Evolutionary conservation across 92 coral and sea anemone species (phyloP).

Genomic region (Muricea muricata): DNA sequence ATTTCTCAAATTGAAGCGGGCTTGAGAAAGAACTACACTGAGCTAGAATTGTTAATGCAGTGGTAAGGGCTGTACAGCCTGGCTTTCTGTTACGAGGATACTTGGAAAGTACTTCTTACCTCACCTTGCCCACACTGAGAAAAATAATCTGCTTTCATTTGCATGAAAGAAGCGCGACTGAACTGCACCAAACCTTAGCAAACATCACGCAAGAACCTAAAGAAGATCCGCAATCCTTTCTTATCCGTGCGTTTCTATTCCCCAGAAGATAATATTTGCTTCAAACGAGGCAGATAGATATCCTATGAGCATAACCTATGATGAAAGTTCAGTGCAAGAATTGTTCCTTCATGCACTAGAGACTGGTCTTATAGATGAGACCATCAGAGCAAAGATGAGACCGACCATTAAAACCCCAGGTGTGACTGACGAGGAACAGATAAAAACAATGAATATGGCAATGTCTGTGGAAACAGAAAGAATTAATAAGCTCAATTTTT

Average conservation of each 20-base stretch:
- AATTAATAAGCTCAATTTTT: background rate
- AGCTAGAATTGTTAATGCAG: conserved; percentile 58
- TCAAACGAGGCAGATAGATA: conserved; percentile 57
- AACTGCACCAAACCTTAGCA: conserved; percentile 58
- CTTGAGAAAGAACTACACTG: conserved; percentile 49
- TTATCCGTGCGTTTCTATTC: conserved; percentile 61
- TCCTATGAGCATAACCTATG: conserved; percentile 67
- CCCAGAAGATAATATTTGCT: conserved; percentile 56
- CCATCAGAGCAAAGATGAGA: conserved; percentile 65
- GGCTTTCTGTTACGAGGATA: conserved; percentile 65
- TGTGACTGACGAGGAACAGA: conserved; percentile 50
- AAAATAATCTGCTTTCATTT: conserved; percentile 66
- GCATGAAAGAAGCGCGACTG: conserved; percentile 64
- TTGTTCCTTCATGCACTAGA: conserved; percentile 72
- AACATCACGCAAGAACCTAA: conserved; percentile 59
- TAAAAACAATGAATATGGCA: conserved; percentile 34
- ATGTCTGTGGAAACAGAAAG: conserved; percentile 30
- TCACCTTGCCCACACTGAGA: conserved; percentile 53
- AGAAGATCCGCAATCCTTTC: conserved; percentile 64
- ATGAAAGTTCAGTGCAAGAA: conserved; percentile 57
- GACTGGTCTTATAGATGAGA: conserved; percentile 70
- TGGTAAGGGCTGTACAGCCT: conserved; percentile 66
- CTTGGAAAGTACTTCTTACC: conserved; percentile 52
- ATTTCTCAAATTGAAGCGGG: conserved; percentile 69
- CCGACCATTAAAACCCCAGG: background rate